Base-by-base conservation (phyloP, 2,888 invertebrate species). In the Teleogryllus oceanicus region DNA sequence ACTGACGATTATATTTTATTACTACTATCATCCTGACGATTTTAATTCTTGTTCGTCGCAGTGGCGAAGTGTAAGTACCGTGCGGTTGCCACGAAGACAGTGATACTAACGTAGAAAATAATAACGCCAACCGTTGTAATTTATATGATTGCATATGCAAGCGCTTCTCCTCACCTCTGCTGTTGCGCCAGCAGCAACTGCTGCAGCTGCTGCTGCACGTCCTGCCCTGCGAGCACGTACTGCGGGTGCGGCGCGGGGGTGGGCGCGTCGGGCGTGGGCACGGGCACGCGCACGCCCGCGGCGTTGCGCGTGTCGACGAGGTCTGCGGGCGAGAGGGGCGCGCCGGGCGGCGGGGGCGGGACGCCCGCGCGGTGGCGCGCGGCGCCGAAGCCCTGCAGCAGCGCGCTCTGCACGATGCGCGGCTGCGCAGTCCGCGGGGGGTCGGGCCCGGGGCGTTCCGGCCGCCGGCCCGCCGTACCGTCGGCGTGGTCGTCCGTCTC, bases 401-500 rank as follows among this genome's bases (percentile, higher is more conserved):
- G 12, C 10, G 81, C 82, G 24, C 74, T 79, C 20, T 82, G 80
- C 16, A 79, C 80, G 18, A 74, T 77, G 20, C 82, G 80, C 11
- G 82, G 80, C 76, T 78, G 80, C 18, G 82, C 78, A 11, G 76
- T 78, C n/a, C n/a, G n/a, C n/a, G n/a, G n/a, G n/a, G n/a, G n/a
- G 16, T 77, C 75, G n/a, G 82, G 79, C 24, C 81, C 78, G 4
- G 80, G 79, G 16, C 81, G 79, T 62, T n/a, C 92, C 90, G 49
- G 92, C 91, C 18, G 91, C 86, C 49, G 92, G 91, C 62, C 91
- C 90, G 51, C 92, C 92, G 83, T 93, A 93, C 1, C 91, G 84
- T 93, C 93, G 2, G 91, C 89, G 5, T 91, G 89, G 84, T 93
- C 93, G 83, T 92, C 92, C 16, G 90, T 91, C 24, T 89, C 87